Evolutionary conservation across 2,113 vertebrate species (phyloP), one percentile per base, ranked within the genome.

Genomic region (Scolopax mira): DNA sequence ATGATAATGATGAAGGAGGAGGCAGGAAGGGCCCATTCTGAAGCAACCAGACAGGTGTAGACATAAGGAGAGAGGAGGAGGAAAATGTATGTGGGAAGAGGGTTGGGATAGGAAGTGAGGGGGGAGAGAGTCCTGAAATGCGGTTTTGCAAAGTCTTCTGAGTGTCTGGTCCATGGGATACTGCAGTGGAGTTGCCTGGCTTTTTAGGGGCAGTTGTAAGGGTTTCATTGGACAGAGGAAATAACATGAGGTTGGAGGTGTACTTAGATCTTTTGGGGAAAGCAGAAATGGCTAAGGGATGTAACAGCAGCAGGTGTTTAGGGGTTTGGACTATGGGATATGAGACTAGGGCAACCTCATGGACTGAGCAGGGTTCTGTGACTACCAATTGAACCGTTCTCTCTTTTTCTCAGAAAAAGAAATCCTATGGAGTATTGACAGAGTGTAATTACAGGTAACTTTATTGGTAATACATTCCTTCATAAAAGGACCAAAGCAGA

Each of bases 291-390:
- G 25, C 16, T 7, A 9, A 18, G 41, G 44, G 16, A 1, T 35
- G 1, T 13, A 41, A 41, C 7, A 55, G 13, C 24, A 79, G 60
- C 28, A 41, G 2, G 0, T 1, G 13, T 13, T 37, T 23, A 61
- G 30, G 4, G 8, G 30, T 67, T 62, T 33, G 71, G 33, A 33
- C 24, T 28, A 18, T 35, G 24, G 24, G 22, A 14, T 65, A 4
- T 61, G 24, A 46, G 61, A 66, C 4, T 33, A 33, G 5, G 11
- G 18, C n/a, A 41, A 25, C 22, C 22, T 14, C 35, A 27, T 30
- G 23, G 62, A 24, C 4, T n/a, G 30, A 62, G 49, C 13, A 42
- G 44, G 30, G 31, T 31, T 57, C 49, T 49, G 16, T 30, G 52
- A 30, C 22, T 42, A 14, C 9, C 48, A 18, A 1, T 52, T 25